Conservation (phyloP, 2,888 invertebrate genomes). For the Epinotia brunnichana region DNA sequence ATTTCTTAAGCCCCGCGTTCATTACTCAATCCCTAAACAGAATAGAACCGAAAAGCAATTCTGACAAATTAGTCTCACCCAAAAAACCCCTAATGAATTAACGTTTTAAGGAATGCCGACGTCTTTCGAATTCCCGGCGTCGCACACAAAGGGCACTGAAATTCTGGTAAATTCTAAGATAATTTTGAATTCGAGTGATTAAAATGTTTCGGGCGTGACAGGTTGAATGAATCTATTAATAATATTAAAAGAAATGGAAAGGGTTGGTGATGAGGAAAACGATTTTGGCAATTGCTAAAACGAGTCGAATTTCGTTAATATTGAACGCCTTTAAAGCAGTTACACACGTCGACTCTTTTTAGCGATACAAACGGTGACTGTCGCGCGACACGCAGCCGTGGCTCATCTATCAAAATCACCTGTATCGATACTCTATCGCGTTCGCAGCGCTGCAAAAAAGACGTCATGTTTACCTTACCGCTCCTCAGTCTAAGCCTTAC, state of each 20-base stretch:
- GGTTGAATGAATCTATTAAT: constrained; percentile 4
- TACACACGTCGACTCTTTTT: too few relatives aligned
- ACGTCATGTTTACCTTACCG: too few relatives aligned
- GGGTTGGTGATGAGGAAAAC: background rate
- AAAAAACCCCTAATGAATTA: constrained; percentile 41
- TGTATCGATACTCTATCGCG: too few relatives aligned
- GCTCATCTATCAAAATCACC: too few relatives aligned
- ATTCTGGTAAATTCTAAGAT: constrained; percentile 5
- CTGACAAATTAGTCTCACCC: constrained; percentile 42
- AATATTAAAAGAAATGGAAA: constrained; percentile 3
- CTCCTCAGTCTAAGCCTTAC: too few relatives aligned
- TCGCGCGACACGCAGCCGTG: too few relatives aligned
- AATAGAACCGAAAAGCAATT: constrained; percentile 36
- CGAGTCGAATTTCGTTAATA: background rate
- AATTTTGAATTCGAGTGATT: constrained; percentile 2
- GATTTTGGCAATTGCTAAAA: background rate
- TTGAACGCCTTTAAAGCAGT: background rate
- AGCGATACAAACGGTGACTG: too few relatives aligned
- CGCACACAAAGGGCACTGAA: constrained; percentile 16
- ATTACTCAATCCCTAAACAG: constrained; percentile 39
- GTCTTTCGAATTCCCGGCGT: constrained; percentile 33
- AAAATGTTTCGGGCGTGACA: constrained; percentile 15
- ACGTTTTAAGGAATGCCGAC: constrained; percentile 14
- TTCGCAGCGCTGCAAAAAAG: too few relatives aligned
- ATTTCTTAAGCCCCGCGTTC: constrained; percentile 13